Conservation (phyloP, 1,140 invertebrate species). For the Philopotamus ludificatus region DNA sequence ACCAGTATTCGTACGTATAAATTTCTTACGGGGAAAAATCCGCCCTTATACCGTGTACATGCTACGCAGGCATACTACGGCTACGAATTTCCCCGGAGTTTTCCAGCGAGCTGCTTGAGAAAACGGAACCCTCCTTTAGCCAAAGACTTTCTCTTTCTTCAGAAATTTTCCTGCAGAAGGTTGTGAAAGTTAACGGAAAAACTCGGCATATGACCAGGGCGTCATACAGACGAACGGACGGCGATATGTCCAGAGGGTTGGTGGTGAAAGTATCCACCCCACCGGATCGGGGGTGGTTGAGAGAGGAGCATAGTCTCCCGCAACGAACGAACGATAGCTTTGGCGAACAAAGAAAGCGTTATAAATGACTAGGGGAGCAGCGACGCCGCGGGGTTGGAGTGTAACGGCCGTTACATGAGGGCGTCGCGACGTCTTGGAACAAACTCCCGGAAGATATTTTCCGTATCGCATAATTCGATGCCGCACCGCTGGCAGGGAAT, state of each 20-base stretch:
- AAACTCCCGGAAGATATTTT: neutral
- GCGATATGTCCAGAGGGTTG: neutral
- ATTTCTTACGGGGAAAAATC: too few species aligned
- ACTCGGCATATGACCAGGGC: slow-evolving; percentile 30
- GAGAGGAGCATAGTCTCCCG: slow-evolving; percentile 1
- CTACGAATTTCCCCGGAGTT: too few species aligned
- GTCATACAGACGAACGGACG: neutral
- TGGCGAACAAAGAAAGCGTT: slow-evolving; percentile 43
- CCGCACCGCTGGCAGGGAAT: too few species aligned
- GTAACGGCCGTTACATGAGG: slow-evolving; percentile 26
- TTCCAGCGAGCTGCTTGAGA: slow-evolving; percentile 17
- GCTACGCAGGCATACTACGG: too few species aligned
- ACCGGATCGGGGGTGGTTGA: slow-evolving; percentile 9
- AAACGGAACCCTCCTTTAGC: slow-evolving; percentile 4
- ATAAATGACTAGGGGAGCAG: slow-evolving; percentile 31
- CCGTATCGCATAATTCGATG: too few species aligned
- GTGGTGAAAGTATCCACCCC: neutral
- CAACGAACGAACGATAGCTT: slow-evolving; percentile 32
- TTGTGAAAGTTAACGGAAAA: slow-evolving; percentile 41
- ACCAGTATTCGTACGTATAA: too few species aligned
- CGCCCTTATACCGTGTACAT: too few species aligned
- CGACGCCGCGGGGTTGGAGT: neutral
- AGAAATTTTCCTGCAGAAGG: slow-evolving; percentile 27
- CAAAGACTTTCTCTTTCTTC: slow-evolving; percentile 29
- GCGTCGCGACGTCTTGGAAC: slow-evolving; percentile 22